Conservation (phyloP, 1,140 invertebrate species). For the Dreissena rostriformis region DNA sequence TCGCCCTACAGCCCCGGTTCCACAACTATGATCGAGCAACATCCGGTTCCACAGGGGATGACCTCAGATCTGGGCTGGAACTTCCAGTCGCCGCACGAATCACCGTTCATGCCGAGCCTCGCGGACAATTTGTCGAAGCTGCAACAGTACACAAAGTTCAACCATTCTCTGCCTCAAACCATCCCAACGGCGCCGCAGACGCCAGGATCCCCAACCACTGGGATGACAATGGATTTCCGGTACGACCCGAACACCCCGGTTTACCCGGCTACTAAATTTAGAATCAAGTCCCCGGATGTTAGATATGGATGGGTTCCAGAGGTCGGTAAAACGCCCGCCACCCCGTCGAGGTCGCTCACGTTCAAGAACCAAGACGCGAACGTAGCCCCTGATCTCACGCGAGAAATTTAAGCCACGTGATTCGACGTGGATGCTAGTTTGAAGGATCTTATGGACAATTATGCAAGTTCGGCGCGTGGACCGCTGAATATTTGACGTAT, state of each 20-base stretch:
- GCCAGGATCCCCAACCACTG: too few species aligned
- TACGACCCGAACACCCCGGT: conserved; percentile 38
- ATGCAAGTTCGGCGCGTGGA: too few species aligned
- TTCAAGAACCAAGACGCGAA: conserved; percentile 54
- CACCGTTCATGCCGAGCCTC: conserved; percentile 19
- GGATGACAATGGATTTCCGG: conserved; percentile 57
- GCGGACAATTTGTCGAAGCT: conserved; percentile 56
- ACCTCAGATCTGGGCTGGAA: conserved; percentile 46
- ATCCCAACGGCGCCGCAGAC: conserved; percentile 22
- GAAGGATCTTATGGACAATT: too few species aligned
- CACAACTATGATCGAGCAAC: conserved; percentile 51
- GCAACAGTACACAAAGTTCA: conserved; percentile 45
- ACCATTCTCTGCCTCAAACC: conserved; percentile 25
- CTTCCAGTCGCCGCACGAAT: conserved; percentile 11
- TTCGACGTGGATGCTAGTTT: too few species aligned
- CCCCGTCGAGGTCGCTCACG: conserved; percentile 43
- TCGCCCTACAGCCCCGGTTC: conserved; percentile 55
- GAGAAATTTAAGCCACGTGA: conserved; percentile 53
- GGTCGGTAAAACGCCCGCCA: conserved; percentile 8
- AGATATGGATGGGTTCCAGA: conserved; percentile 44
- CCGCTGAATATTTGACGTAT: too few species aligned
- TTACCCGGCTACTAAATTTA: conserved; percentile 56
- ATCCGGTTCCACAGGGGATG: conserved; percentile 49
- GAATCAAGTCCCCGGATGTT: conserved; percentile 53
- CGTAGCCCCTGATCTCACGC: conserved; percentile 42